Evolutionary conservation across 1,140 invertebrate species (phyloP), one percentile per base, ranked within the genome.

Genomic region (Gryon sp.): DNA sequence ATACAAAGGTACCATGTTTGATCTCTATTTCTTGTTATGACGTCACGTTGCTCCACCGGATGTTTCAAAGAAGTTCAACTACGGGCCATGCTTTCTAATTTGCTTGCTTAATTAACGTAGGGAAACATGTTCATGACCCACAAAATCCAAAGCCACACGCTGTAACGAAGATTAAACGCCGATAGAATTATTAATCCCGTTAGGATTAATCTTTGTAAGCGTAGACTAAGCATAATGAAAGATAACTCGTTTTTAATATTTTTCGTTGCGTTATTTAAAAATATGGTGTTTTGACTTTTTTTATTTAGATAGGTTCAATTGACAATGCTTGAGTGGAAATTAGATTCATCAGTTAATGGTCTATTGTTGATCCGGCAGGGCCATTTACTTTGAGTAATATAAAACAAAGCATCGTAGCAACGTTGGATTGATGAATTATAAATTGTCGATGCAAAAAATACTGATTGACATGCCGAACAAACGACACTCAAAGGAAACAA

Each of bases 181-280:
- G 45, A 72, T 76, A 43, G 50, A 59, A 60, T 84, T 84, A 84
- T 81, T 85, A 86, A 84, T 84, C 79, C 75, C 73, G 73, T 84
- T 84, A 83, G 53, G 28, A 73, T 78, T 72, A 62, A 65, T 45
- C 9, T 0, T 0, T 2, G 32, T 60, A 59, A 12, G 53, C 52
- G 18, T 20, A 32, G 48, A 62, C 78, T 43, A 46, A 75, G 62
- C 68, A 73, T 80, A 85, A 83, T 86, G 75, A 79, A 70, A 78
- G 70, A 78, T 84, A 84, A 85, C 85, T 86, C 65, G 60, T 57
- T 75, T 14, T 22, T 18, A 53, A 46, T 72, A 48, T 7, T n/a
- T n/a, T 70, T 57, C 26, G 28, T 32, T 41, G 30, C 43, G 4
- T 41, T 22, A 22, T 20, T 43, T 19, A 15, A 26, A 48, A 59